Evolutionary conservation across 2,888 invertebrate species (phyloP).

Genomic region (Microplitis manilae): DNA sequence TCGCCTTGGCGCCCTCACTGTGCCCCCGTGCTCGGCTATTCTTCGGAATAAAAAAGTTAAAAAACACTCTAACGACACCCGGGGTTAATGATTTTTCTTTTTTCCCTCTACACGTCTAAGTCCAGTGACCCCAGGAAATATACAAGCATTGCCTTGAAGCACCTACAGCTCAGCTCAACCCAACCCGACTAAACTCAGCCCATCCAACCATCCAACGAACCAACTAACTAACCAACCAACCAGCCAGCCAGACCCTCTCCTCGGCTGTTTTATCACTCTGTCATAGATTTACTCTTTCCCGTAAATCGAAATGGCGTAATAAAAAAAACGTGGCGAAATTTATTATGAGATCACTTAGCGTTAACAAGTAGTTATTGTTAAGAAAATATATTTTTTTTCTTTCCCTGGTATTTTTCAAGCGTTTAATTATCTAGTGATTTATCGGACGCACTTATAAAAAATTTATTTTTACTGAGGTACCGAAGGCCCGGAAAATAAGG

Average conservation of each 20-base stretch:
- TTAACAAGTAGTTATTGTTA: neutral
- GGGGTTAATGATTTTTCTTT: constrained; percentile 58
- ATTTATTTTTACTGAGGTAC: neutral
- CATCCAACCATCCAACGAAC: neutral
- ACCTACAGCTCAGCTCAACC: constrained; percentile 3
- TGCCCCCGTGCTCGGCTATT: constrained; percentile 35
- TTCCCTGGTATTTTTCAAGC: neutral
- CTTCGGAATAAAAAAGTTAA: constrained; percentile 26
- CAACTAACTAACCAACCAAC: neutral
- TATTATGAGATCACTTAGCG: neutral
- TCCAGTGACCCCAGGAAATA: constrained; percentile 42
- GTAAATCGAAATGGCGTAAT: constrained; percentile 24
- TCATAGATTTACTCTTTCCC: constrained; percentile 36
- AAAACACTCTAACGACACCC: constrained; percentile 56
- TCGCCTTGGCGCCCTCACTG: constrained; percentile 7
- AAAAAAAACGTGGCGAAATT: constrained; percentile 2
- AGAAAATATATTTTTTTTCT: neutral
- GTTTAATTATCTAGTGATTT: neutral
- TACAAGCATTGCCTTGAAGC: constrained; percentile 20
- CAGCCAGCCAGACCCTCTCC: neutral
- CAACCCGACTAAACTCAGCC: neutral
- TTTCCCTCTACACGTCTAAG: constrained; percentile 37
- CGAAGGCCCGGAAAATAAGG: neutral
- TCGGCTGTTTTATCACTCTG: constrained; percentile 8
- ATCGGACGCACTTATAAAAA: neutral